Base-by-base conservation (phyloP, 2,888 invertebrate genomes). In the Anoplius nigerrimus region DNA sequence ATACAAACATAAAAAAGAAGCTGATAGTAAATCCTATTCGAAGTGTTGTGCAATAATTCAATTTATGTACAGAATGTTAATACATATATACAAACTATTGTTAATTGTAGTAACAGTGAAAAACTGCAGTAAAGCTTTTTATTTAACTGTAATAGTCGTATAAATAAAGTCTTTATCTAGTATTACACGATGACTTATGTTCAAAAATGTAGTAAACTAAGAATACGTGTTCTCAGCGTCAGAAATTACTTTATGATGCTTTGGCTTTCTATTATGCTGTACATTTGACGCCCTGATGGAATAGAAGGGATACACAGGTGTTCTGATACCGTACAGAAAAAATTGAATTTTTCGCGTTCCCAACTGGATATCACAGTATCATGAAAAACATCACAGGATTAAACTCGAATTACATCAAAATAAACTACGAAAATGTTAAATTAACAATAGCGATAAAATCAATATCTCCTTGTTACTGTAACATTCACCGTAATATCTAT, bases 141-240 rank as follows among this genome's bases (percentile, higher is more conserved):
- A 69, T 73, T 69, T 62, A 43, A 55, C 46, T 64, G 11, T 43
- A 55, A 62, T 68, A 43, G 54, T 62, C 57, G 51, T 66, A 74
- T 74, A 74, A 74, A 74, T 71, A 74, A 74, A 54, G 62, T 51
- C 67, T 62, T 71, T 61, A 67, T 8, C 34, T 60, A 22, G 60
- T 57, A 72, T 72, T 70, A 70, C 60, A 73, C 60, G 55, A 67
- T 45, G 43, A 53, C 18, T 69, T 65, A 20, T 54, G 21, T 8
- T 15, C 51, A 55, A 65, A 18, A 24, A 60, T 46, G 48, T 48
- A 54, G 16, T 63, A 59, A 57, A 56, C 62, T 48, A 57, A 62
- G 56, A 46, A 65, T 56, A 72, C 60, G 66, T 24, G 21, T 48
- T 20, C 21, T 53, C 42, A n/a, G 43, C 52, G 42, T 69, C 56